Base-by-base conservation (phyloP, 2,113 vertebrate genomes). In the Labrus mixtus region DNA sequence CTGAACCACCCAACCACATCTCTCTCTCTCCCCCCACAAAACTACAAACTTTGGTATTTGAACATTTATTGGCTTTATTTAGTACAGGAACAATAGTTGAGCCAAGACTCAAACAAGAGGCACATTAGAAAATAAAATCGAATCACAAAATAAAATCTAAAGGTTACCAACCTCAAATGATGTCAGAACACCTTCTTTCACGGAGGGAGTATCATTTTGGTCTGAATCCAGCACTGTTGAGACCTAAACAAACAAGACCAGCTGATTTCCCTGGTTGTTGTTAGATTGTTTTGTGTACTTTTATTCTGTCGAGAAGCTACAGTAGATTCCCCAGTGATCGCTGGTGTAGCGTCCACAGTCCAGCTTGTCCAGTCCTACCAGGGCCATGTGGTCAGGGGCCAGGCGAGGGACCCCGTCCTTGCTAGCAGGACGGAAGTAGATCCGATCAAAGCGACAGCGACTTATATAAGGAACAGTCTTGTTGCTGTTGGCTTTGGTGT, bases 291-390 rank as follows among this genome's bases (percentile, higher is more conserved):
- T 45, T 12, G 29, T 25, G 17, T 2, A 10, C 59, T 60, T 79
- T 57, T 87, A 91, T 0, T 19, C 78, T 22, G 66, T 10, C 15
- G 79, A 85, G 68, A 98, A 95, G 65, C 84, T 94, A 73, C 97
- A 98, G 61, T 97, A 94, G 63, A 99, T 91, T 43, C 98, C 97
- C 98, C 98, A 99, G 91, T 99, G 98, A 86, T 99, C 98, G 69
- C 98, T 99, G 6, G 95, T 95, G 87, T 95, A 98, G 66, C 93
- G 93, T 1, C 96, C 95, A 89, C 97, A 99, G 81, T 98, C 96
- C 62, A 99, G 89, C 85, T 97, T 98, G 79, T 99, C 97, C 83
- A 96, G 79, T 1, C 98, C 98, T 0, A 99, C 83, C 66, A 99
- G 90, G 63, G 94, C 94, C 94, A 99, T 94, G 88, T 95, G 96